Conservation (phyloP, 2,113 vertebrate genomes). For the Pagrus major region DNA sequence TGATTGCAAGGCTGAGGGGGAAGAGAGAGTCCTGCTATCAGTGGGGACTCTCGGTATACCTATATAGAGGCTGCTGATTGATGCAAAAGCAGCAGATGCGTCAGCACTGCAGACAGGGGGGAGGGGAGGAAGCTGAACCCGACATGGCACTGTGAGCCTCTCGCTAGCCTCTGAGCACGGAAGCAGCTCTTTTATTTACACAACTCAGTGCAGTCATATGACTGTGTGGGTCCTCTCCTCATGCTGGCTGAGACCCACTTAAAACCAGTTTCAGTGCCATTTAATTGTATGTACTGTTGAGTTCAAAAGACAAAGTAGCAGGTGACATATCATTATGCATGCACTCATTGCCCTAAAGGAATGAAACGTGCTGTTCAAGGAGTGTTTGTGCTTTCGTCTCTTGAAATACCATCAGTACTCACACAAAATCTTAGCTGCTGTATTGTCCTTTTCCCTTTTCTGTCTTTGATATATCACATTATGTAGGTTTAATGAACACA, state of each 20-base stretch:
- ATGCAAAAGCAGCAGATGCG: slow-evolving; percentile 92
- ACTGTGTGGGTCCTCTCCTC: slow-evolving; percentile 21
- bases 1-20: slow-evolving; percentile 65
- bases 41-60: slow-evolving; percentile 84
- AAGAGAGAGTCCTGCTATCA: slow-evolving; percentile 68
- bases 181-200: slow-evolving; percentile 70
- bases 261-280: slow-evolving; percentile 13
- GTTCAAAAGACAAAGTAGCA: slow-evolving; percentile 43
- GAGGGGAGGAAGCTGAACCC: slow-evolving; percentile 77
- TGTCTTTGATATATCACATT: slow-evolving; percentile 66
- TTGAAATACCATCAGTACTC: slow-evolving; percentile 5
- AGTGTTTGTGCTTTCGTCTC: neutral
- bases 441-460: neutral
- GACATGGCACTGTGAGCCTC: slow-evolving; percentile 65
- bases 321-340: slow-evolving; percentile 25
- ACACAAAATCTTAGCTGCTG: neutral
- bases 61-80: slow-evolving; percentile 92
- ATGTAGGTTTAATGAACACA: slow-evolving; percentile 85
- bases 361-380: slow-evolving; percentile 17
- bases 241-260: slow-evolving; percentile 1
- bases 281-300: slow-evolving; percentile 3
- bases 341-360: slow-evolving; percentile 14
- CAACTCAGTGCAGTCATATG: slow-evolving; percentile 35
- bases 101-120: slow-evolving; percentile 91
- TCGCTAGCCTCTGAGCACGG: slow-evolving; percentile 62